Evolutionary conservation across 2,797 vertebrate species (phyloP), one percentile per base, ranked within the genome.

Genomic region (Gambusia yucatana): DNA sequence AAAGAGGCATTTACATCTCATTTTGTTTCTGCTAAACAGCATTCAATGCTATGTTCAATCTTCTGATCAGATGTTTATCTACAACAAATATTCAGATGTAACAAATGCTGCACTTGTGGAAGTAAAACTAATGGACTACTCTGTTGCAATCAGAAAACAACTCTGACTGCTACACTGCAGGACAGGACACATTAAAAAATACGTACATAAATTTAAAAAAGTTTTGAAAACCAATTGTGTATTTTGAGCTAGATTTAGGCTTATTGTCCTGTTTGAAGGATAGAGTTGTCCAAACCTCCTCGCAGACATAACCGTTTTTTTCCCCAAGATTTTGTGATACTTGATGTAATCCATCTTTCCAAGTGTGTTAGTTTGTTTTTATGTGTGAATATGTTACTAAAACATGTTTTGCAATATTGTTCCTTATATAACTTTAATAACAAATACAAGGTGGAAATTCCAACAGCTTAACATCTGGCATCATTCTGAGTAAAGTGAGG

Each of bases 391-490:
- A 65, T 39, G 33, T 65, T 65, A 39, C 36, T 39, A 22, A 65
- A 65, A 65, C 8, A 39, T 39, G 33, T 10, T 65, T 65, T 33
- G 59, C 59, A 36, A 7, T 16, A 63, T 63, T 6, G 59, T 82
- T 79, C 14, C 43, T 20, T 3, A 30, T 28, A 69, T 61, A 87
- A 39, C 30, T 52, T 85, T 75, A 46, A 41, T 76, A 75, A 82
- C 30, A 8, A 76, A n/a, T 47, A 82, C 55, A 14, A 75, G 41
- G 75, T 84, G 71, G 69, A 85, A 85, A 89, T 80, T 67, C 80
- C 47, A 50, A n/a, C 63, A 72, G 65, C 14, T 82, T 89, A 84
- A 91, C 88, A 88, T 87, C 52, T 87, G 84, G 90, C 88, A 85
- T 87, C 33, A 77, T 16, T 36, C 52, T 39, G 78, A 70, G 77